Conservation (phyloP, 2,797 vertebrate species). For the Phoxinus dragarum region DNA sequence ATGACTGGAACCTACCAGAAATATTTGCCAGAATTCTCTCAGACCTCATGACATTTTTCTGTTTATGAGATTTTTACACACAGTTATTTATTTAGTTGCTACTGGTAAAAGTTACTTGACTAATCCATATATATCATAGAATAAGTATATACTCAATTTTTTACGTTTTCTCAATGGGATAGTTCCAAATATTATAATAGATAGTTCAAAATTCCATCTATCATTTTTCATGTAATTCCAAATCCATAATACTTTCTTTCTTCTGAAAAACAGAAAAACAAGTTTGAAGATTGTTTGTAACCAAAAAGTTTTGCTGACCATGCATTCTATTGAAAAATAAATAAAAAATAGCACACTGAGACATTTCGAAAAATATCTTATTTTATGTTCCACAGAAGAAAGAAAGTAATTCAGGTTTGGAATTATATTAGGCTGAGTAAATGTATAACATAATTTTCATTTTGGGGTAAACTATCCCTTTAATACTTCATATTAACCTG, state of each 20-base stretch:
- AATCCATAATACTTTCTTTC: neutral
- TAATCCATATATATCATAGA: neutral
- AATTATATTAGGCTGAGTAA: neutral
- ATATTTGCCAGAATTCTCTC: neutral
- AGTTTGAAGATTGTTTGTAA: no score
- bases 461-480: neutral
- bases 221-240: neutral
- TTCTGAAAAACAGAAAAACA: no score
- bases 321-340: no score
- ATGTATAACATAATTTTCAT: neutral
- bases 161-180: neutral
- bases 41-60: conserved; percentile 1
- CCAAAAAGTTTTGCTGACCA: no score
- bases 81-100: neutral
- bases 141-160: neutral
- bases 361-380: no score
- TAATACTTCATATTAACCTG: neutral
- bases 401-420: neutral
- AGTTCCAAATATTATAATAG: neutral
- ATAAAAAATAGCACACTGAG: no score
- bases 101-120: neutral
- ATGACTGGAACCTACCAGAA: no score
- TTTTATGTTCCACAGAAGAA: no score
- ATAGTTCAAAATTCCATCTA: neutral
- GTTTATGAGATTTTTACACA: neutral